A percentile compares a stretch with the other conserved stretches of the same genome.
Evolutionary conservation across 1,140 invertebrate genomes (phyloP).

Genomic region (Drosophila nannoptera): DNA sequence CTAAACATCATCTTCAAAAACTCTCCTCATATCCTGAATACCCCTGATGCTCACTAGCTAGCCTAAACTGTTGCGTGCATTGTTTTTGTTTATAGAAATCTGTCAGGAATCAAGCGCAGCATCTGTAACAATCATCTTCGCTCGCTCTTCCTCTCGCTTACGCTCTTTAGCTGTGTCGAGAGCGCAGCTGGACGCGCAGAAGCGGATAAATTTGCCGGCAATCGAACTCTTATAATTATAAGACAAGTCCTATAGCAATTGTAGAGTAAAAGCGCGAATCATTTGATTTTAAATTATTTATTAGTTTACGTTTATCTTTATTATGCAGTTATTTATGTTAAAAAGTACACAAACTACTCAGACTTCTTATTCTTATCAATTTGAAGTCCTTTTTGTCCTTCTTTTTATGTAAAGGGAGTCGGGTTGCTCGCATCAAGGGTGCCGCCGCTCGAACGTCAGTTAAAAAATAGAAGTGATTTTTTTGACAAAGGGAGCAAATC

Average conservation of each 20-base stretch:
- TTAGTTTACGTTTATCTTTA: too few relatives aligned
- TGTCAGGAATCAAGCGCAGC: background rate
- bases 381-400: too few relatives aligned
- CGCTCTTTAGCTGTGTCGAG: background rate
- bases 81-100: slow-evolving; percentile 30
- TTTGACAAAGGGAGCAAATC: slow-evolving; percentile 4
- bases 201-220: slow-evolving; percentile 30
- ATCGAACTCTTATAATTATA: slow-evolving; percentile 8
- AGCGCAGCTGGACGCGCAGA: background rate
- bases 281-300: too few relatives aligned
- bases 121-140: background rate
- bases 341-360: too few relatives aligned
- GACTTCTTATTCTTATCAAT: too few relatives aligned
- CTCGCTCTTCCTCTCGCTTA: background rate
- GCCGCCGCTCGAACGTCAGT: too few relatives aligned
- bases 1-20: background rate
- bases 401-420: too few relatives aligned
- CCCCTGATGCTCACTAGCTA: background rate
- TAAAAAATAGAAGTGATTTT: slow-evolving; percentile 6
- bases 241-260: background rate
- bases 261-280: too few relatives aligned
- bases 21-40: background rate
- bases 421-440: too few relatives aligned
- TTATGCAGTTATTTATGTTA: too few relatives aligned
- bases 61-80: slow-evolving; percentile 30